phyloP scores from a whole-genome alignment of 2,797 vertebrate genomes.

The Arnoldichthys spilopterus region DNA sequence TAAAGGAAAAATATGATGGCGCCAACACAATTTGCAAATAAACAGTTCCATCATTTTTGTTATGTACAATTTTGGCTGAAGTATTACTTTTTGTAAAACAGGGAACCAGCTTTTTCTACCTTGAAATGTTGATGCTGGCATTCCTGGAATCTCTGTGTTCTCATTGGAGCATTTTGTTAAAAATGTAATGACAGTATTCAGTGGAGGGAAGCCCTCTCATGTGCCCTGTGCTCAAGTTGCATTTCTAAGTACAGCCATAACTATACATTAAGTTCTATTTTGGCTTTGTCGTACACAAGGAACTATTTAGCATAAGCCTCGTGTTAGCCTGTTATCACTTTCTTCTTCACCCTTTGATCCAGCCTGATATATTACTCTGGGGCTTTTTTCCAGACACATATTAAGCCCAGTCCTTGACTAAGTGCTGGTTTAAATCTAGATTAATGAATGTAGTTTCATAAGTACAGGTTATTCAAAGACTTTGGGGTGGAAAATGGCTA shows the following conservation, averaged over 20 bases:
- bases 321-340: conserved; percentile 5
- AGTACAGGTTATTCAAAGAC: not conserved
- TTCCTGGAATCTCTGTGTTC: not conserved
- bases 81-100: not conserved
- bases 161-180: not conserved
- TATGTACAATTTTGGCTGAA: not conserved
- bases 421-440: not conserved
- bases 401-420: not conserved
- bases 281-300: not conserved
- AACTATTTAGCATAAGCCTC: not conserved
- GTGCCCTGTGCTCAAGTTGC: not conserved
- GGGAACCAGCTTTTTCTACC: not conserved
- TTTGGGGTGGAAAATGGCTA: not conserved
- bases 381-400: not conserved
- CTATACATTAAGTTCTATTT: conserved; percentile 12
- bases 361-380: conserved; percentile 7
- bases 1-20: not conserved
- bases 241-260: not conserved
- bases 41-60: not conserved
- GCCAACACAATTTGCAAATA: not conserved
- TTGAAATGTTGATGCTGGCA: not conserved
- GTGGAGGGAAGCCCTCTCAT: not conserved
- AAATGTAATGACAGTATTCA: not conserved
- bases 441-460: conserved; percentile 9
- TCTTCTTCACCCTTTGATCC: conserved; percentile 6